Evolutionary conservation across 2,113 vertebrate species (phyloP).

Genomic region (Dromaius novaehollandiae): DNA sequence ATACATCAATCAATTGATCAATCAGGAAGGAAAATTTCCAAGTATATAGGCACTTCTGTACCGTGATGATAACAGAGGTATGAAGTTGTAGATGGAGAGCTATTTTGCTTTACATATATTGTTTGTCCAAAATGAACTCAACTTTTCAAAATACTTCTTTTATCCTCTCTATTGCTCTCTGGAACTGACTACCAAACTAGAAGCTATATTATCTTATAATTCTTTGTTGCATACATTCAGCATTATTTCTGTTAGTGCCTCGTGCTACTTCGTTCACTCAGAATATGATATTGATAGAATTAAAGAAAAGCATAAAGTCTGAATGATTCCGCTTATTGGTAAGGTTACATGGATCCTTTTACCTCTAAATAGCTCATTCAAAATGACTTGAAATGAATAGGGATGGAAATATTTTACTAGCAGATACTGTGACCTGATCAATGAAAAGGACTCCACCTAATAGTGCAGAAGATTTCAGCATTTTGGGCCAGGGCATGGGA

Average conservation of each 20-base stretch:
- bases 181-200: not conserved
- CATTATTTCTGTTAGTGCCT: not conserved
- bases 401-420: not conserved
- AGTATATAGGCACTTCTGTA: not conserved
- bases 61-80: not conserved
- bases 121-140: not conserved
- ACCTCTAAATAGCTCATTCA: not conserved
- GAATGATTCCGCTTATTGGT: not conserved
- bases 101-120: not conserved
- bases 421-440: not conserved
- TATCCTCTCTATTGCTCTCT: not conserved
- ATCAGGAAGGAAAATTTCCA: not conserved
- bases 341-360: not conserved
- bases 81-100: not conserved
- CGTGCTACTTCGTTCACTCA: not conserved
- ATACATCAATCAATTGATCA: not conserved
- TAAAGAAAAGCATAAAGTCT: not conserved
- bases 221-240: not conserved
- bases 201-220: not conserved
- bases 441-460: not conserved
- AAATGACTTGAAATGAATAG: not conserved
- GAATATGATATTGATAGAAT: not conserved
- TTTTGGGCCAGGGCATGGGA: not conserved
- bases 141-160: not conserved
- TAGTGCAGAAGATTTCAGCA: not conserved